Base-by-base conservation (phyloP, 92 coral and sea anemone species). In the Epizoanthus fatuus region DNA sequence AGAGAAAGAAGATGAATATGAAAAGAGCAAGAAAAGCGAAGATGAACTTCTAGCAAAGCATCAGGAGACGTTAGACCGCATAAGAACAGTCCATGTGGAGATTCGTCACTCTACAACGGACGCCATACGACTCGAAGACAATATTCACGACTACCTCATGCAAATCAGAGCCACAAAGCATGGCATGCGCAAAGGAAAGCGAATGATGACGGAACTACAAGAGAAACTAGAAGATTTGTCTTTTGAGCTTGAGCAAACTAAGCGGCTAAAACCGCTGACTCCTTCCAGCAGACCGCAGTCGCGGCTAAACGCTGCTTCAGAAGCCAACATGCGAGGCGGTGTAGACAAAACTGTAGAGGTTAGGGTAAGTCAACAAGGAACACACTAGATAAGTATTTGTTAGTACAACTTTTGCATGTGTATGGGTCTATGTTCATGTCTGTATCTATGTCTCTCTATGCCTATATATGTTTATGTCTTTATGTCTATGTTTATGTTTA, bases 91-190 rank as follows among this genome's bases (percentile, higher is more conserved):
- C 51, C 96, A 96, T 51, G 94, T 89, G 2, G 97, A 95, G 63
- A 90, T 96, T 13, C 95, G 99, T 8, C 97, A 95, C 81, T 85
- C 87, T 17, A 89, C 96, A 4, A 90, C 86, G 45, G 97, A 91
- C 1, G 83, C 84, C 16, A 96, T 96, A n/a, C 63, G 45, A 1
- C 70, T 96, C 45, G 99, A 96, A 79, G 96, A 91, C 55, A 63
- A 57, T 32, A 91, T 95, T 44, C 98, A 96, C 88, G 99, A 95
- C 54, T 80, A 69, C 29, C 75, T 92, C 62, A 75, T 89, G 87
- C 95, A 91, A 86, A 82, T 95, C 12, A 88, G 95, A 38, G 80
- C 84, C 14, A 81, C 92, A 42, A 95, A 95, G 72, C 92, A 96
- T 42, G 73, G 25, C 63, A 37, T 87, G 3, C 90, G 95, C 47